Evolutionary conservation across 2,888 invertebrate genomes (phyloP).

Genomic region (Andrena trimmerana): DNA sequence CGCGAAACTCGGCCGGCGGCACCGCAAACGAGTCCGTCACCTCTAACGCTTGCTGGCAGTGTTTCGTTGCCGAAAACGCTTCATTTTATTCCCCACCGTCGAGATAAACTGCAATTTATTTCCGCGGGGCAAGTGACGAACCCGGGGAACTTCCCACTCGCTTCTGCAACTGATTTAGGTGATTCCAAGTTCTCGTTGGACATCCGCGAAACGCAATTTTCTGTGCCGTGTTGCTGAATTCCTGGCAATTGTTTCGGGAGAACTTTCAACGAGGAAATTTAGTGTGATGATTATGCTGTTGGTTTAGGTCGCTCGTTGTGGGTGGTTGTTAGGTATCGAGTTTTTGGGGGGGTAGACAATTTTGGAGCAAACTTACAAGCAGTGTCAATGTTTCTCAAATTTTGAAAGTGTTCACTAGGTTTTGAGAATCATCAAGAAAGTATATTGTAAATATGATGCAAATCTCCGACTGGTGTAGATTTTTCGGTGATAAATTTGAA

Average conservation of each 20-base stretch:
- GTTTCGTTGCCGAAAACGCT: slow-evolving; percentile 27
- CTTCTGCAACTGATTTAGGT: slow-evolving; percentile 27
- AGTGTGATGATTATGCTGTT: neutral
- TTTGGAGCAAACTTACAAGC: no score
- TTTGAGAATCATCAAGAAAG: no score
- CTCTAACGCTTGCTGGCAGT: slow-evolving; percentile 19
- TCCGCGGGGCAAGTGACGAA: neutral
- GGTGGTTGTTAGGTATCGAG: no score
- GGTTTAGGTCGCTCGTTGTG: no score
- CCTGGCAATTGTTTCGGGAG: neutral
- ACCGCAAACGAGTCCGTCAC: slow-evolving; percentile 40
- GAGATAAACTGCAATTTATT: slow-evolving; percentile 52
- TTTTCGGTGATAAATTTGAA: no score
- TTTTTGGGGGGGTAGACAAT: no score
- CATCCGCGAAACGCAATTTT: slow-evolving; percentile 29
- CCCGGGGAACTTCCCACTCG: neutral
- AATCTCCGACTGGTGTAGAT: no score
- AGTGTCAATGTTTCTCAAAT: no score
- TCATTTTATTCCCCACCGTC: slow-evolving; percentile 15
- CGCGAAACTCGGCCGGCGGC: slow-evolving; percentile 25
- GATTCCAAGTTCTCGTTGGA: slow-evolving; percentile 18
- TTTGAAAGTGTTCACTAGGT: no score
- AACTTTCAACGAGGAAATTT: neutral
- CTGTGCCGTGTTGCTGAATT: neutral
- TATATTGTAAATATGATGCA: no score